phyloP scores from a whole-genome alignment of 2,113 vertebrate species.

The Tenebrosternarchus preto region DNA sequence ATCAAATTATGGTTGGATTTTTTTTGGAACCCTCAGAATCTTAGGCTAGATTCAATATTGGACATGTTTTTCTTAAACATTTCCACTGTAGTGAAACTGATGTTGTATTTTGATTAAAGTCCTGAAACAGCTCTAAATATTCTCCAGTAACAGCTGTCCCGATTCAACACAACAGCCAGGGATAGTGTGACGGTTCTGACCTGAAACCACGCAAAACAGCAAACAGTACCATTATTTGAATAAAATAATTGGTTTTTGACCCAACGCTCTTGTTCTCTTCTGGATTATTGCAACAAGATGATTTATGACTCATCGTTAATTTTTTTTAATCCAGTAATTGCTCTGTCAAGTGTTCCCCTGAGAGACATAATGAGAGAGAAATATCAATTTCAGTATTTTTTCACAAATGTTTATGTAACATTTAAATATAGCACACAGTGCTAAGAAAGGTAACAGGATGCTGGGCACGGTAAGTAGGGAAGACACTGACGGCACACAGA shows the following conservation, averaged over 20 bases:
- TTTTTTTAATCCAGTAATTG: constrained; percentile 37
- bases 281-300: constrained; percentile 17
- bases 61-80: background rate
- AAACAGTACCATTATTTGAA: constrained; percentile 7
- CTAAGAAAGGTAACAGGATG: too few species aligned
- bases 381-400: constrained; percentile 18
- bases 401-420: background rate
- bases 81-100: background rate
- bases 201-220: background rate
- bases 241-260: constrained; percentile 31
- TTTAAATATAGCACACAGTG: too few species aligned
- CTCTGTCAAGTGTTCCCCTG: background rate
- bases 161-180: background rate
- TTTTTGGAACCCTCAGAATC: background rate
- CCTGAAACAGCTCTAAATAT: background rate
- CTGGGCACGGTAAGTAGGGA: too few species aligned
- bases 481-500: too few species aligned
- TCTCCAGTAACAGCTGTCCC: background rate
- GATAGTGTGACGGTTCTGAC: constrained; percentile 1
- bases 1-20: too few species aligned
- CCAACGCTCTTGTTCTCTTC: background rate
- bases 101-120: too few species aligned
- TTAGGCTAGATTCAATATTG: background rate
- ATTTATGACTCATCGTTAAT: constrained; percentile 30
- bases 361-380: constrained; percentile 15